Evolutionary conservation across 2,113 vertebrate genomes (phyloP).

Genomic region (Paraplagusia blochii): DNA sequence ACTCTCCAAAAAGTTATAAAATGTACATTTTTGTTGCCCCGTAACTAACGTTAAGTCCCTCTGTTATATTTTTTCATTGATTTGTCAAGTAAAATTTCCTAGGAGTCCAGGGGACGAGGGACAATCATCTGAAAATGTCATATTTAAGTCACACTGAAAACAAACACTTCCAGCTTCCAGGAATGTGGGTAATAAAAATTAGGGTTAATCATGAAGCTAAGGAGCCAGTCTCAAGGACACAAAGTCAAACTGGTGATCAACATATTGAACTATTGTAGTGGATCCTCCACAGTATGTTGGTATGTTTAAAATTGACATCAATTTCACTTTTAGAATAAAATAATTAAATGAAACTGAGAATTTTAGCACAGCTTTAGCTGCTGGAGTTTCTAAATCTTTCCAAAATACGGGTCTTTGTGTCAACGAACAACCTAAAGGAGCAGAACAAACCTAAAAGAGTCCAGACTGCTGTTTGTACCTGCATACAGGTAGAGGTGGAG

Average conservation of each 20-base stretch:
- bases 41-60: too few species aligned
- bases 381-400: too few species aligned
- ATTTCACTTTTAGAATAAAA: too few species aligned
- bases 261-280: background rate
- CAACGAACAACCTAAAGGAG: conserved; percentile 53
- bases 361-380: too few species aligned
- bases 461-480: conserved; percentile 5
- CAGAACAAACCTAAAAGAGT: conserved; percentile 21
- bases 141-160: conserved; percentile 10
- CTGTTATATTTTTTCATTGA: too few species aligned
- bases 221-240: conserved; percentile 30
- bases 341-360: too few species aligned
- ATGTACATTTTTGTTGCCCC: too few species aligned
- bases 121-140: background rate
- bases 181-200: conserved; percentile 28
- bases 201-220: conserved; percentile 54
- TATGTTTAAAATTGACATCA: too few species aligned
- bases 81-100: too few species aligned
- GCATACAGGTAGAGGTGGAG: conserved; percentile 27
- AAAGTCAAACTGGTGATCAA: background rate
- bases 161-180: background rate
- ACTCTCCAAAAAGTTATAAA: too few species aligned
- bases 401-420: conserved; percentile 51
- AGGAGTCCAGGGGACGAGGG: conserved; percentile 12
- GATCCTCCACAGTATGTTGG: background rate